Conservation (phyloP, 2,113 vertebrate genomes). For the Sceloporus undulatus region DNA sequence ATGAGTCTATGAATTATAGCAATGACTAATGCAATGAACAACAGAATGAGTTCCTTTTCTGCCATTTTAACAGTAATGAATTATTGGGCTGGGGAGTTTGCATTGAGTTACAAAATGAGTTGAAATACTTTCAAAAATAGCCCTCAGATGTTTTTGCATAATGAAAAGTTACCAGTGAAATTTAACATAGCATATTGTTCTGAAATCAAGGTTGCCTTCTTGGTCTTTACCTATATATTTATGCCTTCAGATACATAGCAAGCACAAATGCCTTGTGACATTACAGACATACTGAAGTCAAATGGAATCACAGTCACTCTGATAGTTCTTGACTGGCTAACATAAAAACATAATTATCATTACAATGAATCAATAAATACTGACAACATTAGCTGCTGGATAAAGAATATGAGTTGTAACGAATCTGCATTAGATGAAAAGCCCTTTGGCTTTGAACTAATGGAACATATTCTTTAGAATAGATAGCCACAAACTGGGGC, state of each 20-base stretch:
- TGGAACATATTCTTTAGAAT: background rate
- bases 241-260: constrained; percentile 34
- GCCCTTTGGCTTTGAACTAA: background rate
- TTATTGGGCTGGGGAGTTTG: background rate
- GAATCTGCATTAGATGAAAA: constrained; percentile 43
- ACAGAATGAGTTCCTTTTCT: too few species aligned
- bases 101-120: background rate
- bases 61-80: too few species aligned
- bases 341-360: constrained; percentile 58
- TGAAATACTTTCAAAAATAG: too few species aligned
- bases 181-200: constrained; percentile 47
- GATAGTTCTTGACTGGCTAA: constrained; percentile 48
- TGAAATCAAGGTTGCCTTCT: constrained; percentile 41
- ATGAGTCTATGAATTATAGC: too few species aligned
- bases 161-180: constrained; percentile 24
- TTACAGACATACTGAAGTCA: constrained; percentile 49
- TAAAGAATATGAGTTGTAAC: constrained; percentile 53
- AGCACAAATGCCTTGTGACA: constrained; percentile 60
- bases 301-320: constrained; percentile 52
- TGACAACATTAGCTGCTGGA: constrained; percentile 57
- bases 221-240: constrained; percentile 31
- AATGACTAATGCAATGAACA: too few species aligned
- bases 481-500: background rate
- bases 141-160: background rate
- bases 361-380: constrained; percentile 65